Base-by-base conservation (phyloP, 2,888 invertebrate genomes). In the Rotaria macrura region DNA sequence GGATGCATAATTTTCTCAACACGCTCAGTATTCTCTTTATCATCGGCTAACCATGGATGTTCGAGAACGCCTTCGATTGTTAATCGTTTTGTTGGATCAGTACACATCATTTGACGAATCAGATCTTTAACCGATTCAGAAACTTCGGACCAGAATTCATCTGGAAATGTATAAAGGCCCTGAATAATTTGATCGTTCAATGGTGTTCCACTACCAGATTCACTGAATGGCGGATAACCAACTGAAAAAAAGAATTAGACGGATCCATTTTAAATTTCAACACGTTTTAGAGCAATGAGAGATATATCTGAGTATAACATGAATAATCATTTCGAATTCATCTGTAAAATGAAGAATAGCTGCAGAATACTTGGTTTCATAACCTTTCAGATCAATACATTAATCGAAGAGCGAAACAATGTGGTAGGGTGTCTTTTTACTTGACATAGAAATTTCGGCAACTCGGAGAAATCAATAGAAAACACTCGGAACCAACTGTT, bases 141-240 rank as follows among this genome's bases (percentile, higher is more conserved):
- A 40, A 95, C 92, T 17, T 91, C 90, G 65, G 91, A 91, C 94
- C 95, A 95, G 88, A 92, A 92, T 1, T 91, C 89, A 65, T 91
- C 89, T 0, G 93, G 93, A 89, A 94, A 94, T 34, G 91, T 91
- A 89, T 93, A 95, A 85, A 91, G 91, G 0, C 95, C 95, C 40
- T 90, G 92, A 84, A 93, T 90, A 55, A 96, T 96, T 91, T 95
- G 94, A 52, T 94, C 93, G 40, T 92, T 92, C 25, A 94, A 91
- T 14, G 89, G 85, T 17, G 55, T 38, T 34, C n/a, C 29, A 29
- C 85, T 40, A 92, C 89, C 12, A 91, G 90, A 89, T 6, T 88
- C 91, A 74, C 93, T 93, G 91, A 95, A 94, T 65, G 95, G 94
- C 87, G 94, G 92, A 87, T 93, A 93, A 3, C 94, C 94, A 86